phyloP scores from a whole-genome alignment of 2,888 invertebrate genomes.

The Coremacera marginata region DNA sequence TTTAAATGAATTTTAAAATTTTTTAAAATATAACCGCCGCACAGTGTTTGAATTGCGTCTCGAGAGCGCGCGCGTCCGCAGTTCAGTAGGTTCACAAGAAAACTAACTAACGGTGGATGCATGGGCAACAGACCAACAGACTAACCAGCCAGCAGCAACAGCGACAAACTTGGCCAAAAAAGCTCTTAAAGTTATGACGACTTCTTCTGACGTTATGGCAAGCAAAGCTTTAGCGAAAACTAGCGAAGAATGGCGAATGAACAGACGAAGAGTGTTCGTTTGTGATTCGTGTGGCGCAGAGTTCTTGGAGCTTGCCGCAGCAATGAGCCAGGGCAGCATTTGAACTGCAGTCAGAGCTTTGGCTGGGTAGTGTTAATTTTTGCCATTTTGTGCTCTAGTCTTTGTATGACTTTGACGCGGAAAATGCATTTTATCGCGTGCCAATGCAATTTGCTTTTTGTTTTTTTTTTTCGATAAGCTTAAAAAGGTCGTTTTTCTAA shows the following conservation, averaged over 20 bases:
- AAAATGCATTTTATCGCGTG: too few relatives aligned
- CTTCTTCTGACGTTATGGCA: background rate
- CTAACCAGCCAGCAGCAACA: constrained; percentile 23
- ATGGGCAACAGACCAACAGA: constrained; percentile 44
- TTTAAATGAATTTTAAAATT: background rate
- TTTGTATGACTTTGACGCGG: too few relatives aligned
- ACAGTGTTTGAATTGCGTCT: constrained; percentile 7
- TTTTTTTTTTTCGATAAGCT: too few relatives aligned
- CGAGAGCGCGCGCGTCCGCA: constrained; percentile 44
- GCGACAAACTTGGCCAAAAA: background rate
- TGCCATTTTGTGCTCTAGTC: too few relatives aligned
- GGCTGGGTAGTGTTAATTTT: too few relatives aligned
- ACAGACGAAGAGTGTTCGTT: background rate
- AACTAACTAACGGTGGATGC: constrained; percentile 52
- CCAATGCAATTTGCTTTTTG: too few relatives aligned
- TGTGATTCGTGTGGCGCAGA: background rate
- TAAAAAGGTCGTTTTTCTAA: too few relatives aligned
- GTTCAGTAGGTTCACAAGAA: constrained; percentile 51
- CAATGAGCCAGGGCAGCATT: too few relatives aligned
- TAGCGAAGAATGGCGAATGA: background rate
- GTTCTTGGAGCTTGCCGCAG: too few relatives aligned
- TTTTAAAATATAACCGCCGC: constrained; percentile 10
- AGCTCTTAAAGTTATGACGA: background rate
- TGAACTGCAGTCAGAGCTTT: too few relatives aligned
- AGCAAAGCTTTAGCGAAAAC: background rate